phyloP scores from a whole-genome alignment of 2,888 invertebrate genomes.

The Troides aeacus region DNA sequence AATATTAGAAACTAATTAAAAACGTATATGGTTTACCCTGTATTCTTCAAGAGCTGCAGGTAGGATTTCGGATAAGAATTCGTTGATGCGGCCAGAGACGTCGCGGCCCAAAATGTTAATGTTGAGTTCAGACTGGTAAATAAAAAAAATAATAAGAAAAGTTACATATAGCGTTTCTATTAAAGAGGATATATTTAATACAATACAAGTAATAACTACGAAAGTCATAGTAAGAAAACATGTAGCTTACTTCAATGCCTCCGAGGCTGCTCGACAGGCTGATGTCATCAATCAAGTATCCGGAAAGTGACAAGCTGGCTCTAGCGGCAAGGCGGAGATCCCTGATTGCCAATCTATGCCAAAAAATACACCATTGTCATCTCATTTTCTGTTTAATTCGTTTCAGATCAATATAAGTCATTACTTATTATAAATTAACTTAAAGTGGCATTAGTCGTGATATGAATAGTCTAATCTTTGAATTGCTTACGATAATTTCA shows the following conservation, averaged over 20 bases:
- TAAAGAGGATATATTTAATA: neutral
- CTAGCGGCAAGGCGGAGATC: neutral
- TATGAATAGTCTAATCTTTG: no score
- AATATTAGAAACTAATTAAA: neutral
- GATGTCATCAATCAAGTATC: neutral
- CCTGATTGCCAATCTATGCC: neutral
- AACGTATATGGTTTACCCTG: neutral
- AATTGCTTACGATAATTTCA: no score
- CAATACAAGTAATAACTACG: neutral
- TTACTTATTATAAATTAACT: no score
- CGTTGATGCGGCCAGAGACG: slow-evolving; percentile 24
- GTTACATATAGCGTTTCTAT: neutral
- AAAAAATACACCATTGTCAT: neutral
- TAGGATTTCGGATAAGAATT: neutral
- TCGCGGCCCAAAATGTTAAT: slow-evolving; percentile 9
- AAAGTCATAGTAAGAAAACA: neutral
- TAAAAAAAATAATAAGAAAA: neutral
- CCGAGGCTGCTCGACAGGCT: neutral
- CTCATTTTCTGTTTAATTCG: no score
- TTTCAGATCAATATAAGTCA: no score
- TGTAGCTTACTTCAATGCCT: neutral
- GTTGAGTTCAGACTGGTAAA: slow-evolving; percentile 29
- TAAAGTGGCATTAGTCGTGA: no score
- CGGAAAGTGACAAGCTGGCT: neutral
- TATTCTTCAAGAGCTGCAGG: neutral